Base-by-base conservation (phyloP, 1,140 invertebrate genomes). In the Babylonia areolata region DNA sequence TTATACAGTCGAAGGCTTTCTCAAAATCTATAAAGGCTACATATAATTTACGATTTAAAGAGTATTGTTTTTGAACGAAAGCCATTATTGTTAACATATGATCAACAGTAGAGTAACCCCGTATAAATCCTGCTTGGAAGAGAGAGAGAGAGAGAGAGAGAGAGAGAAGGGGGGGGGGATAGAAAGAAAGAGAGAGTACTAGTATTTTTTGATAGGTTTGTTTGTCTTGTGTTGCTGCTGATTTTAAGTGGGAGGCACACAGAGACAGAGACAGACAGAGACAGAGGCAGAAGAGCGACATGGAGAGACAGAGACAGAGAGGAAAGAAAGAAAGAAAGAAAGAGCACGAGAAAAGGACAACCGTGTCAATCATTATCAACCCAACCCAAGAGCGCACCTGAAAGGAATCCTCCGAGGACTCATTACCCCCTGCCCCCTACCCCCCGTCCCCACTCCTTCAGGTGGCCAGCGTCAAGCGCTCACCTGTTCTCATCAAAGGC, bases 121-220 rank as follows among this genome's bases (percentile, higher is more conserved):
- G n/a, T n/a, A n/a, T n/a, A n/a, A n/a, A n/a, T n/a, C n/a, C n/a
- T n/a, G n/a, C n/a, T n/a, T n/a, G n/a, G n/a, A n/a, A n/a, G n/a
- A n/a, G n/a, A n/a, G n/a, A n/a, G n/a, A n/a, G n/a, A n/a, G n/a
- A n/a, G n/a, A n/a, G n/a, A 83, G 78, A 80, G 78, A 80, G 78
- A 80, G 78, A 40, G 78, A 80, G 78, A 80, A 35, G 37, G 78
- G 37, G 78, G 37, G 39, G 37, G 78, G 37, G 39, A 80, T 12
- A 80, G 39, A 80, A 28, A 80, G 39, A 80, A 11, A 80, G 78
- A 80, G 78, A 80, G 78, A 80, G 78, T n/a, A n/a, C n/a, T n/a
- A n/a, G n/a, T n/a, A n/a, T n/a, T n/a, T n/a, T n/a, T n/a, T n/a
- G n/a, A n/a, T n/a, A n/a, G n/a, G n/a, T n/a, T n/a, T n/a, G n/a